Base-by-base conservation (phyloP, 2,797 vertebrate genomes). In the Notamacropus eugenii region DNA sequence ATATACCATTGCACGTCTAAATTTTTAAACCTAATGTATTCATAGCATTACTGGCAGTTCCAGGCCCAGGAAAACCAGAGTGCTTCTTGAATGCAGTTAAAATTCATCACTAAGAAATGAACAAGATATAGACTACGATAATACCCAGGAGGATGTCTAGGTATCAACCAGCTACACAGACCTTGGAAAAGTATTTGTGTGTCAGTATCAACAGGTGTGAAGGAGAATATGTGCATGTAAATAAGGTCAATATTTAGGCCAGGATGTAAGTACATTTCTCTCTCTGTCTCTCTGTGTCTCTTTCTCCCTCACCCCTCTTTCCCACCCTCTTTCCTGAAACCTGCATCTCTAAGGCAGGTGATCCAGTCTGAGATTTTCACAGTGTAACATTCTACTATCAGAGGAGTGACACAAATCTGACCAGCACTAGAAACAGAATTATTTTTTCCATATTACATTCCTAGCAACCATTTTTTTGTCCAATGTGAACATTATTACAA, bases 401-500 rank as follows among this genome's bases (percentile, higher is more conserved):
- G 10, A 87, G 67, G 22, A 50, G 74, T 87, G 74, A 87, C 40
- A 50, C 40, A 87, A 87, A 87, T 87, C 74, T 87, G 6, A 40
- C n/a, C 67, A 82, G 40, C 10, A 11, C 22, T 28, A 97, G 56
- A 93, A 97, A 87, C 31, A 46, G 50, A 57, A 56, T 56, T n/a
- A 19, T 31, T 31, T 90, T 87, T 87, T 87, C 74, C 22, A 87
- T 3, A 87, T 3, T 3, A 10, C n/a, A 74, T 4, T 24, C 22
- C 74, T 27, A 46, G 50, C 8, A 50, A 87, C 27, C 8, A 57
- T 27, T 87, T 50, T 46, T 87, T 46, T 0, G 3, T 87, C 74
- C 40, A 50, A 27, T 27, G 40, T 87, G 74, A 87, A 27, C 40
- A 87, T 50, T 87, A 93, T 93, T 91, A 74, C 50, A 67, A 52